These are phyloP conservation scores for Liasis olivaceus DNA, from an alignment of 2,797 vertebrate genomes.

Conservation along the genomic window DNA sequence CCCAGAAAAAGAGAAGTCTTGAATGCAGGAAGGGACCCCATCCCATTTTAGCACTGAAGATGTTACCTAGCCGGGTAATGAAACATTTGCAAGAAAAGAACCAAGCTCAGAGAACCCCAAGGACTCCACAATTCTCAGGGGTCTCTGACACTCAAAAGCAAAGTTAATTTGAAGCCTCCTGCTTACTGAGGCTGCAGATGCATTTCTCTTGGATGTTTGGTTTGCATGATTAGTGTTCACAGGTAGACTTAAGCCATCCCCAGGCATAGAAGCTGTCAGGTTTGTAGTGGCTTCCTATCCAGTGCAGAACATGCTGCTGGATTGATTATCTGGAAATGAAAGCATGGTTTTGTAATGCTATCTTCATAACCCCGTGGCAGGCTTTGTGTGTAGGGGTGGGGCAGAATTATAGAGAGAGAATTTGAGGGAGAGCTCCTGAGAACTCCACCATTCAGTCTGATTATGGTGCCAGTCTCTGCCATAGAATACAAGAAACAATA, in stretches of 20 bases:
- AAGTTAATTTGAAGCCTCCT: background rate
- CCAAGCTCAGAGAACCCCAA: no score
- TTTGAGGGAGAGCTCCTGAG: no score
- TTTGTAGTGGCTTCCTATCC: background rate
- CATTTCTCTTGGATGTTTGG: background rate
- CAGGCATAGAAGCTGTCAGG: background rate
- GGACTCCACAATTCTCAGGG: background rate
- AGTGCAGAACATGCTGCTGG: background rate
- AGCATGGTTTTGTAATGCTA: background rate
- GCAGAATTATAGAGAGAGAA: background rate
- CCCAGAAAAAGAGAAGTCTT: background rate
- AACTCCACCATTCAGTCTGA: no score
- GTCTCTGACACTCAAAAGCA: background rate
- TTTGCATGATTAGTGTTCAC: background rate
- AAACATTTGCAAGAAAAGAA: no score
- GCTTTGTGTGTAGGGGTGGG: background rate
- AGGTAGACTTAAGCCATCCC: background rate
- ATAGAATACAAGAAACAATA: background rate
- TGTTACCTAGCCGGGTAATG: no score
- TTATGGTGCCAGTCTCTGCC: background rate
- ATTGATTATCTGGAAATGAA: background rate
- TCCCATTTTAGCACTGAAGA: no score
- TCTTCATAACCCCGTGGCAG: background rate
- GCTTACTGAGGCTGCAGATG: background rate
- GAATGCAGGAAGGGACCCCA: background rate